These are phyloP conservation scores for Parnassius orleans DNA, from an alignment of 2,888 invertebrate genomes.

Conservation along the genomic window DNA sequence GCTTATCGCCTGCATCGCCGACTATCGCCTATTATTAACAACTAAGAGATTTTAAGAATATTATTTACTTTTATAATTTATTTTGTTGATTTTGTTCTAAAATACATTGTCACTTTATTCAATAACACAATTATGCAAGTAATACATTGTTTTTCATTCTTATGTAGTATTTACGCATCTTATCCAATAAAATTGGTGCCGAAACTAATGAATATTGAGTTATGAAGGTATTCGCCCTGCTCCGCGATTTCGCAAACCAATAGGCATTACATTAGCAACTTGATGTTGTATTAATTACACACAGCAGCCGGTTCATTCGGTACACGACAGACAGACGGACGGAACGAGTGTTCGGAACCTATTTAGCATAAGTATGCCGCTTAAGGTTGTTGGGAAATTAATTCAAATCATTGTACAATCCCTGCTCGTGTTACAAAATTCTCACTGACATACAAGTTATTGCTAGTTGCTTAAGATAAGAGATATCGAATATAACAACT, in stretches of 20 bases:
- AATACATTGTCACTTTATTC: no score
- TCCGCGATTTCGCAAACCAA: constrained; percentile 10
- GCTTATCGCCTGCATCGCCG: no score
- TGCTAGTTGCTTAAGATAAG: neutral
- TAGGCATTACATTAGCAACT: constrained; percentile 11
- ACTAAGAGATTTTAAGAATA: no score
- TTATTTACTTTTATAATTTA: no score
- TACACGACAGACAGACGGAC: constrained; percentile 17
- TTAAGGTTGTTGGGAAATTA: constrained; percentile 17
- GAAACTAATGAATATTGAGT: neutral
- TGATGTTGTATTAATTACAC: constrained; percentile 16
- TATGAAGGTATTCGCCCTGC: constrained; percentile 17
- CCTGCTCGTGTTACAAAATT: constrained; percentile 14
- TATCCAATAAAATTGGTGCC: no score
- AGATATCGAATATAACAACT: neutral
- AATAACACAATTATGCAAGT: no score
- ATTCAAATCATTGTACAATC: constrained; percentile 11
- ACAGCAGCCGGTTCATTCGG: constrained; percentile 13
- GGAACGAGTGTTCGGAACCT: constrained; percentile 12
- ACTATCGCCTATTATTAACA: no score
- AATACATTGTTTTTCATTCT: no score
- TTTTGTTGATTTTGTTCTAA: no score
- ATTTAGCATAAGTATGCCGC: constrained; percentile 27
- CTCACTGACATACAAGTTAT: constrained; percentile 1
- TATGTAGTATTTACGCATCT: no score